Evolutionary conservation across 2,797 vertebrate species (phyloP).

Genomic region (Apodemus agrarius): DNA sequence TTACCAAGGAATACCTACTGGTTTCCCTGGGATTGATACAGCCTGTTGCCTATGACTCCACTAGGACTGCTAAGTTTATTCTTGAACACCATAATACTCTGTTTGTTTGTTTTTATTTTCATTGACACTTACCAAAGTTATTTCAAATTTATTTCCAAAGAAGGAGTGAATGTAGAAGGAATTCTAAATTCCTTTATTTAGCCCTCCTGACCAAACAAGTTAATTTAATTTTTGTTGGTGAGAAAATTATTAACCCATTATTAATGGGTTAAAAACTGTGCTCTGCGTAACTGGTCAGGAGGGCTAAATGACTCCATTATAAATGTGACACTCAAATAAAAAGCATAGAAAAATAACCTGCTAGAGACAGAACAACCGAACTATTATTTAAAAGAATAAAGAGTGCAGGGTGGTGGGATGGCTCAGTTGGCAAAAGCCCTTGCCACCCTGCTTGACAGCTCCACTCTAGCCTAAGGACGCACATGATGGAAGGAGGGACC

Average conservation of each 20-base stretch:
- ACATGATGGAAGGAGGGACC: background rate
- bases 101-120: background rate
- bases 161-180: slow-evolving; percentile 50
- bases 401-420: background rate
- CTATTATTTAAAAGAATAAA: slow-evolving; percentile 33
- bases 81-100: slow-evolving; percentile 10
- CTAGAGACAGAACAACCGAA: slow-evolving; percentile 51
- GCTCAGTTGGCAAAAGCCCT: background rate
- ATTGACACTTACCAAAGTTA: slow-evolving; percentile 55
- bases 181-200: background rate
- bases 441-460: background rate
- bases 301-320: slow-evolving; percentile 39
- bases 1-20: background rate
- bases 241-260: background rate
- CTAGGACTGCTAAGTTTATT: slow-evolving; percentile 54
- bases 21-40: slow-evolving; percentile 11
- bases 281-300: background rate
- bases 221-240: background rate
- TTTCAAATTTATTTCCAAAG: slow-evolving; percentile 59
- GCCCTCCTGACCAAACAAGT: background rate
- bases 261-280: background rate
- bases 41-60: slow-evolving; percentile 14
- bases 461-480: background rate
- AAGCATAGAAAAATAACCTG: slow-evolving; percentile 9
- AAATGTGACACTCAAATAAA: slow-evolving; percentile 53